These are phyloP conservation scores for Neotragus moschatus DNA, from an alignment of 2,113 vertebrate species.

Conservation along the genomic window DNA sequence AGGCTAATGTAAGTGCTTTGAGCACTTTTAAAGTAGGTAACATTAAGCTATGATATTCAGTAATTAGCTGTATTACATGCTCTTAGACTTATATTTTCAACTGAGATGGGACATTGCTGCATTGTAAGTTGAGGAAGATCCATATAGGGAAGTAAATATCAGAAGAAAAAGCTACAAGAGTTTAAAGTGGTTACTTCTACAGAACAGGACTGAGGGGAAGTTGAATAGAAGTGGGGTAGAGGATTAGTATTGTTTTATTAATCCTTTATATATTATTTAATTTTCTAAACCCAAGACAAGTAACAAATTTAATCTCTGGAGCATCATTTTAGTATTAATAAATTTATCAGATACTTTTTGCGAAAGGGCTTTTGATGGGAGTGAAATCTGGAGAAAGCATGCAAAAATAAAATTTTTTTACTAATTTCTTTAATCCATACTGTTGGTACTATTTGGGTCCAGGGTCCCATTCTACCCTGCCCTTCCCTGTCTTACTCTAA, in stretches of 20 bases:
- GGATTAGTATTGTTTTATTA: not conserved
- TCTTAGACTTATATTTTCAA: not conserved
- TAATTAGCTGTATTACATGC: not conserved
- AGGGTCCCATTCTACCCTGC: not conserved
- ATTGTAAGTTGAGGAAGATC: not conserved
- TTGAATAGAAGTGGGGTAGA: not conserved
- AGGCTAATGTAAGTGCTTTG: not conserved
- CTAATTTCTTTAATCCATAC: not conserved
- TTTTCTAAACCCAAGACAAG: not conserved
- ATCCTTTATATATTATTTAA: not conserved
- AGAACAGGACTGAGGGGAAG: not conserved
- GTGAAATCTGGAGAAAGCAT: not conserved
- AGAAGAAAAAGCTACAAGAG: not conserved
- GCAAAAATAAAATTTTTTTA: not conserved
- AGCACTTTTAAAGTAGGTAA: not conserved
- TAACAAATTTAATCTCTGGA: not conserved
- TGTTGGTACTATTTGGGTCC: not conserved
- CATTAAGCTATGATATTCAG: not conserved
- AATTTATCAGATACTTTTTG: not conserved
- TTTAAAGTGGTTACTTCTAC: not conserved
- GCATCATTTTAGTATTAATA: not conserved
- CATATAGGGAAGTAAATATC: not conserved
- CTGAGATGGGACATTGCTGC: not conserved
- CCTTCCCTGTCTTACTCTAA: not conserved
- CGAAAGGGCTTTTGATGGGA: not conserved